Evolutionary conservation across 2,113 vertebrate species (phyloP), one percentile per base, ranked within the genome.

Genomic region (Stigmatopora nigra): DNA sequence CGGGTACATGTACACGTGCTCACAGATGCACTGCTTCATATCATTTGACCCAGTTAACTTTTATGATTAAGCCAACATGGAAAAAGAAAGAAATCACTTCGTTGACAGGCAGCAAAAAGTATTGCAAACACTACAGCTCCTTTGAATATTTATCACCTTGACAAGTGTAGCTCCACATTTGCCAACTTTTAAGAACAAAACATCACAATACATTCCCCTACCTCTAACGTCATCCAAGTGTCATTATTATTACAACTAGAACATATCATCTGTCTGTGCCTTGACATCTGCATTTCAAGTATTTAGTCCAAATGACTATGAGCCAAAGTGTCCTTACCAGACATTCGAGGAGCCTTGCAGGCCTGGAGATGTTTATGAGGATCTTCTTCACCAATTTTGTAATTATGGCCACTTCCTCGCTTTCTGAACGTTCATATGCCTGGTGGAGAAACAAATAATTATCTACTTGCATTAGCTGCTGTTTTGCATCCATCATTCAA

Each of bases 371-470:
- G 77, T 97, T 91, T 76, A 98, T 93, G 57, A 98, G 91, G 60
- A 98, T 87, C 81, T 95, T 97, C 84, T 93, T 94, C 60, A 94
- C 94, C 20, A 98, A 78, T 70, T 97, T 94, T 61, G 91, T 88
- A 0, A 97, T 92, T 74, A 95, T 89, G 76, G 90, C 82, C 22
- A 98, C 93, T 73, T 97, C 95, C 71, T 94, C 93, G 0, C 95
- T 97, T 84, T 97, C 95, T 0, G 95, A 97, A 9, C 95, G 92
- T 67, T 96, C 93, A 0, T 93, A 94, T 0, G 95, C 95, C 95
- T 98, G 79, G 70, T 41, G 1, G 15, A 58, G 10, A 60, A 58
- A 66, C 31, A 17, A 81, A 56, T 73, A 31, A 78, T 78, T 31
- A 72, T 75, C 55, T 59, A 68, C 52, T 61, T 53, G 41, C 35